A percentile compares a stretch with the other conserved stretches of the same genome.
Evolutionary conservation across 2,113 vertebrate genomes (phyloP).

Genomic region (Limnothrissa miodon): DNA sequence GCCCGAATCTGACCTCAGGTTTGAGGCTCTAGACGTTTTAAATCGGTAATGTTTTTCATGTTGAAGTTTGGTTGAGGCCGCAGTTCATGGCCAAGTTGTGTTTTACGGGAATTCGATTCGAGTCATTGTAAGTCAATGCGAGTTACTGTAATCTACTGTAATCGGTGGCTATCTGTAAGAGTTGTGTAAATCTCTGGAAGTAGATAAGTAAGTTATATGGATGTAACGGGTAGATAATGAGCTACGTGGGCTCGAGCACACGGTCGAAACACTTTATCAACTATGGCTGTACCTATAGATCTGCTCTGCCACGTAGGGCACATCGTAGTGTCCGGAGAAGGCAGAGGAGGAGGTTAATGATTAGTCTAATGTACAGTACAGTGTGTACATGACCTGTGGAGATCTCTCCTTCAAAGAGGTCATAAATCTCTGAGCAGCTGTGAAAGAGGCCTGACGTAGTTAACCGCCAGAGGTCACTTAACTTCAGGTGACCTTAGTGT

Average conservation of each 20-base stretch:
- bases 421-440: background rate
- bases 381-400: constrained; percentile 30
- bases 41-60: too few species aligned
- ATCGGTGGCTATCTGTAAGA: background rate
- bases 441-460: background rate
- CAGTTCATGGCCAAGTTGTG: background rate
- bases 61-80: background rate
- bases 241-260: background rate
- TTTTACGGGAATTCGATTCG: background rate
- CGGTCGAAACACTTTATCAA: background rate
- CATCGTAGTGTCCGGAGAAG: background rate
- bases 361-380: constrained; percentile 23
- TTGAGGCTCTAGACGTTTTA: too few species aligned
- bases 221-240: background rate
- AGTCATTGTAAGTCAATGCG: too few species aligned
- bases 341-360: constrained; percentile 18
- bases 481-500: background rate
- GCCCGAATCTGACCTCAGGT: too few species aligned
- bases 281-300: constrained; percentile 20
- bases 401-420: background rate
- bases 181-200: background rate
- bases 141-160: too few species aligned
- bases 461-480: background rate
- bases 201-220: background rate
- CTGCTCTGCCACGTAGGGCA: background rate